Conservation (phyloP, 2,113 vertebrate genomes). For the Vulpes vulpes region DNA sequence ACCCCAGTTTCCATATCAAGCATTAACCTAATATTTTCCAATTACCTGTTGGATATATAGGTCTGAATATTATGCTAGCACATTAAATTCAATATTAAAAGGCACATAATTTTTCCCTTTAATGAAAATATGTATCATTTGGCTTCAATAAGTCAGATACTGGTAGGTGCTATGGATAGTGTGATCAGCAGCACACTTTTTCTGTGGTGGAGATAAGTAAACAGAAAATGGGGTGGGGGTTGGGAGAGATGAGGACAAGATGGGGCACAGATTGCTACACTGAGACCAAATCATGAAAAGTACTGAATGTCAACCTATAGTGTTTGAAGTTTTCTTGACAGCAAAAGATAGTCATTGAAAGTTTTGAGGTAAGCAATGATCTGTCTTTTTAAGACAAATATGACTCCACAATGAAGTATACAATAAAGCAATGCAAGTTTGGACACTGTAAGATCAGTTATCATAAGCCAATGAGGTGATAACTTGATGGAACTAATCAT, state of each 20-base stretch:
- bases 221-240: not conserved
- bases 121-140: not conserved
- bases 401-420: not conserved
- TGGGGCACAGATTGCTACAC: not conserved
- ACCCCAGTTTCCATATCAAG: not conserved
- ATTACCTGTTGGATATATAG: not conserved
- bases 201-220: not conserved
- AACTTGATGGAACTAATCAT: not conserved
- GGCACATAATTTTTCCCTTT: not conserved
- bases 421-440: not conserved
- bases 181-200: not conserved
- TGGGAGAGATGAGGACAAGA: not conserved
- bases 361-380: not conserved
- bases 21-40: not conserved
- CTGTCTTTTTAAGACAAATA: not conserved
- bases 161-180: not conserved
- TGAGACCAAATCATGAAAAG: not conserved
- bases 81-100: conserved; percentile 20
- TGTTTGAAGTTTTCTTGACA: not conserved
- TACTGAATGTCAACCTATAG: not conserved
- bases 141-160: not conserved
- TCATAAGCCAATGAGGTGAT: not conserved
- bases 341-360: not conserved
- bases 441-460: not conserved
- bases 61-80: not conserved